Conservation (phyloP, 1,140 invertebrate genomes). For the Ceratosolen fusciceps region DNA sequence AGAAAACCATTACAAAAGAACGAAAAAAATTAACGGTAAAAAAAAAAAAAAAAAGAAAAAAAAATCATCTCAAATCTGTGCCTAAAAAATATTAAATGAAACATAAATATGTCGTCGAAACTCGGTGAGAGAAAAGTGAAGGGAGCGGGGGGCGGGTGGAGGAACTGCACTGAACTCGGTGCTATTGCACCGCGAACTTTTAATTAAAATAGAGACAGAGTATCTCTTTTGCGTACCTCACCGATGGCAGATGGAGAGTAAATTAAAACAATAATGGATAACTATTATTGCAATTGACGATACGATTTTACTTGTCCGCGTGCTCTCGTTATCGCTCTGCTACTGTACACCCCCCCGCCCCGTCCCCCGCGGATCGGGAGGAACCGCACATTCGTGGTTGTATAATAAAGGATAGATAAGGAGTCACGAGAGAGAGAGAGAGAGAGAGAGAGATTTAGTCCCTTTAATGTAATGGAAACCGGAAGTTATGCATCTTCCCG, state of each 20-base stretch:
- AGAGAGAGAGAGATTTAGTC: too few relatives aligned
- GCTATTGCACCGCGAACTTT: constrained; percentile 19
- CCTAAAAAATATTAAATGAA: constrained; percentile 39
- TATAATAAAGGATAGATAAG: background rate
- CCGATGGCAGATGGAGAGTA: background rate
- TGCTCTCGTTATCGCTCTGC: too few relatives aligned
- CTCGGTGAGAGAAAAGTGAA: constrained; percentile 2
- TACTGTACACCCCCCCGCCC: too few relatives aligned
- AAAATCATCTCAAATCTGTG: constrained; percentile 44
- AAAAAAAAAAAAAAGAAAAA: constrained; percentile 43
- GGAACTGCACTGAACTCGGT: constrained; percentile 16
- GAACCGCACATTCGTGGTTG: too few relatives aligned
- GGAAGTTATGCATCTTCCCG: too few relatives aligned
- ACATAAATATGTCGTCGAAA: background rate
- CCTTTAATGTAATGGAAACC: too few relatives aligned
- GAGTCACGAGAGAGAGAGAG: too few relatives aligned
- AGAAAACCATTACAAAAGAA: too few relatives aligned
- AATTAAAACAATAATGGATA: constrained; percentile 39
- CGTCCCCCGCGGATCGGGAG: too few relatives aligned
- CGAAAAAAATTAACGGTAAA: background rate
- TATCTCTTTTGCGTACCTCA: constrained; percentile 9
- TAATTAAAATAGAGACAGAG: constrained; percentile 6
- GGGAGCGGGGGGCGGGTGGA: too few relatives aligned
- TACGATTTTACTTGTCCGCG: too few relatives aligned
- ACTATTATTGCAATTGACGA: background rate